Evolutionary conservation across 2,888 invertebrate species (phyloP).

Genomic region (Encarsia formosa): DNA sequence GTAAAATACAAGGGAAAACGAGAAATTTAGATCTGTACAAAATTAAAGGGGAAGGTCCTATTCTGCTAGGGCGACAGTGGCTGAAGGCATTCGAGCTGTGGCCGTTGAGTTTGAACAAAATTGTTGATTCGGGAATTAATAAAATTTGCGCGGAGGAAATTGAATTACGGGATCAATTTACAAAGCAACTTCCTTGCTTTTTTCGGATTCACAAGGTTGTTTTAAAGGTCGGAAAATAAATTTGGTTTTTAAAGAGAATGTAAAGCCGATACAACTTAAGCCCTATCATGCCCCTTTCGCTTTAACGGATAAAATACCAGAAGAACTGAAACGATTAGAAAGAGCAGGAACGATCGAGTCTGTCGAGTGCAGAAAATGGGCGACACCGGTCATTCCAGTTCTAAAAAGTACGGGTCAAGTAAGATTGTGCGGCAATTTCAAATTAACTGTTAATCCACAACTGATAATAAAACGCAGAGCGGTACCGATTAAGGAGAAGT

Average conservation of each 20-base stretch:
- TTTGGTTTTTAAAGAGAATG: slow-evolving; percentile 27
- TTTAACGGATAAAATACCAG: slow-evolving; percentile 12
- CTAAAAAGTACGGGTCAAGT: slow-evolving; percentile 31
- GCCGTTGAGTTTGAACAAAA: no score
- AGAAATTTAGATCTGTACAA: no score
- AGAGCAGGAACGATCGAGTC: slow-evolving; percentile 28
- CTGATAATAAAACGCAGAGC: slow-evolving; percentile 34
- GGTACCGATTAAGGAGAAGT: slow-evolving; percentile 33
- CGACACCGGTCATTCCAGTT: slow-evolving; percentile 38
- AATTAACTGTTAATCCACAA: slow-evolving; percentile 34
- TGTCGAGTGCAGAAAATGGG: slow-evolving; percentile 35
- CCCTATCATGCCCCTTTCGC: slow-evolving; percentile 31
- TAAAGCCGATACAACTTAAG: slow-evolving; percentile 28
- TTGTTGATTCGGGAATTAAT: no score
- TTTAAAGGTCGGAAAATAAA: slow-evolving; percentile 23
- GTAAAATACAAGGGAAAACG: no score
- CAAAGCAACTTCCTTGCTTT: no score
- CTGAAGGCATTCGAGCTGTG: no score
- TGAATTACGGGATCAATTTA: no score
- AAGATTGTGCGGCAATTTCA: slow-evolving; percentile 32
- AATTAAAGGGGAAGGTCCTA: no score
- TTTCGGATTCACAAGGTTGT: slow-evolving; percentile 14
- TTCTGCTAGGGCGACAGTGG: no score
- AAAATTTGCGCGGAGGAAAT: no score
- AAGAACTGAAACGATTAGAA: slow-evolving; percentile 26